Evolutionary conservation across 2,113 vertebrate species (phyloP), one percentile per base, ranked within the genome.

Genomic region (Oncorhynchus tshawytscha): DNA sequence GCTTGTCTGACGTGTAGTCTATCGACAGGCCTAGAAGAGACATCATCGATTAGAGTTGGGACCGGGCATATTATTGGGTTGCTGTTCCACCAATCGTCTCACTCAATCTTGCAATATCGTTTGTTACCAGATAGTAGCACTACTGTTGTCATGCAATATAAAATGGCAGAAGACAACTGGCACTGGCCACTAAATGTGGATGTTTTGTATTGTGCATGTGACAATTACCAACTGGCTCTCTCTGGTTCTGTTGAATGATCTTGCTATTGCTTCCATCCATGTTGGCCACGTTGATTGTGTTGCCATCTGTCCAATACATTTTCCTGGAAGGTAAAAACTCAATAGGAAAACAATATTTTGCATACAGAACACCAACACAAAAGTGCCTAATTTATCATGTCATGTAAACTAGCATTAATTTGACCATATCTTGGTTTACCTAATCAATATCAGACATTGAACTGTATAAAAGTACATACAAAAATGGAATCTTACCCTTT

Each of bases 181-280:
- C 12, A 3, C 59, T 22, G 4, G 54, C 54, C 54, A 20, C 13
- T 20, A 57, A 57, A 62, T 54, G 51, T 16, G 51, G 51, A 54
- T 5, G 59, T 24, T 62, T 16, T 22, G 59, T 62, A 57, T 5
- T 15, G 4, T 54, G 0, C 51, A 5, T 3, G 51, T 54, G 51
- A 54, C 12, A 83, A 86, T 94, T 94, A 96, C 96, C 96, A 87
- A 95, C 86, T 73, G 95, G 96, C 71, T 96, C 95, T 77, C 93
- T 96, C 77, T 96, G 95, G 90, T 95, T 96, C 85, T 95, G 94
- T 81, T 94, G 94, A 54, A 96, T 93, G 78, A 96, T 96, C 89
- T 96, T 96, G 91, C 91, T 94, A 82, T 95, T 96, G 85, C 94
- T 96, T 71, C 95, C 96, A 81, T 96, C 95, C 95, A 96, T 96